These are phyloP conservation scores for Oscheius myriophilus DNA, from an alignment of 2,888 invertebrate genomes.

Conservation along the genomic window DNA sequence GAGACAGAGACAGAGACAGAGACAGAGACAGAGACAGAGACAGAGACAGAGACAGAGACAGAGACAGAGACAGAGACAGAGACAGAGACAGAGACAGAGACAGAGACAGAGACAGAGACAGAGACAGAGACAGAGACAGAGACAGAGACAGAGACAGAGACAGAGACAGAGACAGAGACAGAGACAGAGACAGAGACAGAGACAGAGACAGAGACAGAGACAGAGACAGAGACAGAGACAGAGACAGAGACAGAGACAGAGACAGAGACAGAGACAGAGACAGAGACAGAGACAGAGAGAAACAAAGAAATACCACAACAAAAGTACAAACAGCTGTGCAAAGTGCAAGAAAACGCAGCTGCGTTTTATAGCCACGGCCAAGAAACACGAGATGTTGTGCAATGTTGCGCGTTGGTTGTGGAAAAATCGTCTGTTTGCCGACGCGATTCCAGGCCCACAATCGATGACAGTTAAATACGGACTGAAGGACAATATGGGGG, in stretches of 20 bases:
- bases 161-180: not conserved
- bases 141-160: not conserved
- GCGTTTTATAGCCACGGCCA: too few relatives aligned
- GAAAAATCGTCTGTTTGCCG: too few relatives aligned
- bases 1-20: not conserved
- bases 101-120: slow-evolving; percentile 1
- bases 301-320: not conserved
- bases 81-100: not conserved
- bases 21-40: not conserved
- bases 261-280: not conserved
- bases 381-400: too few relatives aligned
- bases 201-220: not conserved
- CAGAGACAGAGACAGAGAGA: not conserved
- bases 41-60: not conserved
- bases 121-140: too few relatives aligned
- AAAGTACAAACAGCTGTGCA: not conserved
- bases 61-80: not conserved
- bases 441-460: too few relatives aligned
- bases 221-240: not conserved
- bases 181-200: too few relatives aligned
- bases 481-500: too few relatives aligned
- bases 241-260: slow-evolving; percentile 1
- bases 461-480: too few relatives aligned
- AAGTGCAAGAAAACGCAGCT: too few relatives aligned
- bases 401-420: too few relatives aligned